phyloP scores from a whole-genome alignment of 2,113 vertebrate species.

The Odocoileus virginianus region DNA sequence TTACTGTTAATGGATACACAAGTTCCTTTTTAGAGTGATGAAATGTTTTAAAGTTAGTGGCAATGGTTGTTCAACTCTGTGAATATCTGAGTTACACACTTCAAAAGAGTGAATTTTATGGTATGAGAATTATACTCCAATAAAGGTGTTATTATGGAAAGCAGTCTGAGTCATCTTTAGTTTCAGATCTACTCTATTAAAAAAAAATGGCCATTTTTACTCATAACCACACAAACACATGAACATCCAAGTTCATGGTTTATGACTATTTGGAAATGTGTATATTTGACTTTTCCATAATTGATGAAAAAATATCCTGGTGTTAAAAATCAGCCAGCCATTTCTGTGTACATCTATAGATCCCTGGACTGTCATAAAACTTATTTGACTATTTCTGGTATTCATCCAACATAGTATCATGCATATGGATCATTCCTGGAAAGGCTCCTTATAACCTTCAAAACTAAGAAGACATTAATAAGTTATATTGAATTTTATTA shows the following conservation, averaged over 20 bases:
- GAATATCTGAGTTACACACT: not conserved
- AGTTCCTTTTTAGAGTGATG: not conserved
- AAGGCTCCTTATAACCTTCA: not conserved
- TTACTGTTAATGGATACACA: not conserved
- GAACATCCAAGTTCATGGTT: not conserved
- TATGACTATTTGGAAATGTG: not conserved
- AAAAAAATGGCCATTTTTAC: not conserved
- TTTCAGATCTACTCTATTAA: not conserved
- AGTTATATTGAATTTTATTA: conserved; percentile 4
- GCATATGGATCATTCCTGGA: not conserved
- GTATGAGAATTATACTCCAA: not conserved
- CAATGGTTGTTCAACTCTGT: not conserved
- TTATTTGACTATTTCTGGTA: not conserved
- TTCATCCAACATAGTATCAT: not conserved
- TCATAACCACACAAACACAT: not conserved
- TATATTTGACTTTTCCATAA: not conserved
- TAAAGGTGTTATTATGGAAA: not conserved
- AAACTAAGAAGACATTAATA: not conserved
- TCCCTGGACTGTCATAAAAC: not conserved
- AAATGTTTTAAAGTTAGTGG: not conserved
- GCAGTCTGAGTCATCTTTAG: not conserved
- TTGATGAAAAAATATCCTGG: not conserved
- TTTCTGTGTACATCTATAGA: not conserved
- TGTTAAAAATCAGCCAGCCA: not conserved
- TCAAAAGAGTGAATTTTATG: not conserved